phyloP scores from a whole-genome alignment of 2,113 vertebrate genomes.

The Barnardius zonarius region DNA sequence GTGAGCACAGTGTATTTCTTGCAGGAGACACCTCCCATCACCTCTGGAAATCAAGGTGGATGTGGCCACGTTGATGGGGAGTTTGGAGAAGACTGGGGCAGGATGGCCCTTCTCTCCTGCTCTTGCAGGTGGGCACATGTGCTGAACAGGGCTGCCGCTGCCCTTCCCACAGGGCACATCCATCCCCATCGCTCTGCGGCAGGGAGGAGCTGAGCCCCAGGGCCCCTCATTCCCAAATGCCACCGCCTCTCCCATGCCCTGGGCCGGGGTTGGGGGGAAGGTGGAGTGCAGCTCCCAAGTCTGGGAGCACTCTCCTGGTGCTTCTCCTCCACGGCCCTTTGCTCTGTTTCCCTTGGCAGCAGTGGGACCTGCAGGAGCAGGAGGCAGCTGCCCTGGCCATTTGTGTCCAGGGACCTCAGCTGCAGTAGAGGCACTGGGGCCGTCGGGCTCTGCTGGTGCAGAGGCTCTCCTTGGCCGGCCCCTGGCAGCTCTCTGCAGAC shows the following conservation, averaged over 20 bases:
- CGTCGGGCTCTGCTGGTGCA: fast-evolving
- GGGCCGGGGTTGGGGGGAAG: no score
- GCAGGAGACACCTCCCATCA: neutral
- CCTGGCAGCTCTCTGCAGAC: neutral
- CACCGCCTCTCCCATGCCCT: no score
- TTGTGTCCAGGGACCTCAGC: no score
- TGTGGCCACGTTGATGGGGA: no score
- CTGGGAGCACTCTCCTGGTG: neutral
- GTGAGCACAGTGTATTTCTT: neutral
- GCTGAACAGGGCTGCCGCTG: no score
- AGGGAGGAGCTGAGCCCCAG: no score
- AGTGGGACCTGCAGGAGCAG: neutral
- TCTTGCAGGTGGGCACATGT: no score
- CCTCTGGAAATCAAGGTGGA: neutral
- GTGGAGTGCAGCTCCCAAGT: neutral
- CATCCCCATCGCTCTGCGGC: no score
- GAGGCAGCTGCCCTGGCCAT: neutral
- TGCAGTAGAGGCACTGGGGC: neutral
- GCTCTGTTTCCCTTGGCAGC: neutral
- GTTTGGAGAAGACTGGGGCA: no score
- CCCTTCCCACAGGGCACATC: no score
- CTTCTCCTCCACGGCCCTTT: neutral
- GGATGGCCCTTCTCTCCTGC: no score
- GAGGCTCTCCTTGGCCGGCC: neutral
- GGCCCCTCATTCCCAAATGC: no score